Evolutionary conservation across 2,797 vertebrate species (phyloP), one percentile per base, ranked within the genome.

Genomic region (Acanthurus tractus): DNA sequence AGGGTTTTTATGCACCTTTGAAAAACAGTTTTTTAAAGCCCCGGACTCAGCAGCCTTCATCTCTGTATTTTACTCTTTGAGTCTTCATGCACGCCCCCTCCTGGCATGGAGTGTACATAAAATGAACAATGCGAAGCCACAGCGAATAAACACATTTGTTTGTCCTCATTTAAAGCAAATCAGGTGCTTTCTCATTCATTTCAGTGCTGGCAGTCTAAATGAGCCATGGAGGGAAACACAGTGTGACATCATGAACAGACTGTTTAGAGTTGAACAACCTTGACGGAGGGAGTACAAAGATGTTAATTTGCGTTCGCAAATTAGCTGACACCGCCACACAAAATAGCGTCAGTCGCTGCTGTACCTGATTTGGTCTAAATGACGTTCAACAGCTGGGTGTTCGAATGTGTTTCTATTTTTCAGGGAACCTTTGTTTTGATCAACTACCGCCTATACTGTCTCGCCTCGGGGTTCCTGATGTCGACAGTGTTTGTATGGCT

Each of bases 331-430:
- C 38, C 38, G 11, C 38, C 38, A 12, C 9, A 40, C 9, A 40
- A 12, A 40, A 9, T 12, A 9, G 38, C 3, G 38, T 9, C 38
- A 12, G 11, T 40, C 38, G 38, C 38, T 12, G 38, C 38, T 9
- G 11, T 40, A 10, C 38, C 38, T 40, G 38, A 40, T 40, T 12
- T 12, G 38, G 38, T 40, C 38, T 40, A 10, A 40, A 40, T 12
- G 38, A 40, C 8, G 38, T 12, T 15, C 15, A 4, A 42, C 62
- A 22, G 59, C 77, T 48, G 61, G 48, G 68, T 1, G 49, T 69
- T 81, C 40, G 73, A 84, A 85, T 74, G 83, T 82, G 80, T 82
- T 83, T 83, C 64, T 75, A 53, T 45, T 70, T 63, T 79, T 84
- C 81, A 84, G 86, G 87, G 84, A 89, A 57, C 81, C 71, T 83